phyloP scores from a whole-genome alignment of 2,888 invertebrate genomes.

The Busseola fusca region DNA sequence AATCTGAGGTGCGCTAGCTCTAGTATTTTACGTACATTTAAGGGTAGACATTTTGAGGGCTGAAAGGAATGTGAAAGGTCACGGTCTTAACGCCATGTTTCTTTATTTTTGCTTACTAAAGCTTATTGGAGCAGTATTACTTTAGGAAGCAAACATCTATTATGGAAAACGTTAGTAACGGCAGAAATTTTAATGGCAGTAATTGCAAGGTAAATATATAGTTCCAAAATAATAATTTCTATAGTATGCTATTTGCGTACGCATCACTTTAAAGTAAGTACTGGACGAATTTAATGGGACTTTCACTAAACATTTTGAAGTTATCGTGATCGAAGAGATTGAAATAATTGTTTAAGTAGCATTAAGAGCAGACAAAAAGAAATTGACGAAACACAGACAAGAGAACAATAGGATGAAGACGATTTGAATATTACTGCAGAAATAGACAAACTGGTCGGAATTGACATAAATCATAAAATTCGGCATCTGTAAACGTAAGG shows the following conservation, averaged over 20 bases:
- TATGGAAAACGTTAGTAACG: slow-evolving; percentile 7
- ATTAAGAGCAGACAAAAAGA: slow-evolving; percentile 27
- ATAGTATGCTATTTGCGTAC: slow-evolving; percentile 32
- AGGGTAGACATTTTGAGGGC: slow-evolving; percentile 22
- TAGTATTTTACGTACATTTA: slow-evolving; percentile 12
- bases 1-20: slow-evolving; percentile 17
- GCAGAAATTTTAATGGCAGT: slow-evolving; percentile 11
- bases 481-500: too few species aligned
- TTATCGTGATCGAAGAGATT: slow-evolving; percentile 54
- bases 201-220: slow-evolving; percentile 34
- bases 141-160: background rate
- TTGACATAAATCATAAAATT: slow-evolving; percentile 5
- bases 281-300: slow-evolving; percentile 51
- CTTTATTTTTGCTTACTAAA: slow-evolving; percentile 18
- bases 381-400: slow-evolving; percentile 9
- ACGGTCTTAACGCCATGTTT: slow-evolving; percentile 11
- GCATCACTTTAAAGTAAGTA: slow-evolving; percentile 37
- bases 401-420: slow-evolving; percentile 1
- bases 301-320: slow-evolving; percentile 53
- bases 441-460: background rate
- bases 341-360: slow-evolving; percentile 46
- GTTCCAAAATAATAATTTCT: slow-evolving; percentile 17
- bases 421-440: background rate
- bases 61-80: slow-evolving; percentile 40
- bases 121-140: slow-evolving; percentile 9